Evolutionary conservation across 2,113 vertebrate species (phyloP).

Genomic region (Ahaetulla prasina): DNA sequence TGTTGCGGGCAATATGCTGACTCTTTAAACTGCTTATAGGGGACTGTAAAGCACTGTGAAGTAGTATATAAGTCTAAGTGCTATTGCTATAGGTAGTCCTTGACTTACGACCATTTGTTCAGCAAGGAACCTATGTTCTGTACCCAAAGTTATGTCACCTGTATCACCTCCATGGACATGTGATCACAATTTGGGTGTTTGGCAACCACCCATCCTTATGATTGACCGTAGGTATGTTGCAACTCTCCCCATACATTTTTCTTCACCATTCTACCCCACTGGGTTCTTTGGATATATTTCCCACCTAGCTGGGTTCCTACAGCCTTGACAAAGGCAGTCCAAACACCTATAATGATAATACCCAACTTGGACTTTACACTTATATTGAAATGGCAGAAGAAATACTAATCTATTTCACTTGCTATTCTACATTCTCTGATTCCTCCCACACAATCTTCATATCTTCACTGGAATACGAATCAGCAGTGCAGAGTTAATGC

Average conservation of each 20-base stretch:
- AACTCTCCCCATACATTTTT: not conserved
- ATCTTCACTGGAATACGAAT: not conserved
- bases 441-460: not conserved
- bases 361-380: not conserved
- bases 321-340: not conserved
- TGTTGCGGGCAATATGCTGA: too few species aligned
- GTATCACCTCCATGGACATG: not conserved
- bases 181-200: not conserved
- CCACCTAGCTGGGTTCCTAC: not conserved
- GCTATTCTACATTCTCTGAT: not conserved
- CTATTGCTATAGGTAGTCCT: not conserved
- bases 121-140: not conserved
- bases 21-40: too few species aligned
- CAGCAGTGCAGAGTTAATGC: not conserved
- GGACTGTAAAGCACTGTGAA: too few species aligned
- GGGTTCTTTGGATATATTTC: not conserved
- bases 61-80: too few species aligned
- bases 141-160: not conserved
- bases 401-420: not conserved
- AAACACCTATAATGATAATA: not conserved
- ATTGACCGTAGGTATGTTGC: not conserved
- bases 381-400: not conserved
- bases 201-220: not conserved
- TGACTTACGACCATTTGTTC: not conserved
- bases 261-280: not conserved